phyloP scores from a whole-genome alignment of 1,140 invertebrate genomes.

The Drosophila dunni region DNA sequence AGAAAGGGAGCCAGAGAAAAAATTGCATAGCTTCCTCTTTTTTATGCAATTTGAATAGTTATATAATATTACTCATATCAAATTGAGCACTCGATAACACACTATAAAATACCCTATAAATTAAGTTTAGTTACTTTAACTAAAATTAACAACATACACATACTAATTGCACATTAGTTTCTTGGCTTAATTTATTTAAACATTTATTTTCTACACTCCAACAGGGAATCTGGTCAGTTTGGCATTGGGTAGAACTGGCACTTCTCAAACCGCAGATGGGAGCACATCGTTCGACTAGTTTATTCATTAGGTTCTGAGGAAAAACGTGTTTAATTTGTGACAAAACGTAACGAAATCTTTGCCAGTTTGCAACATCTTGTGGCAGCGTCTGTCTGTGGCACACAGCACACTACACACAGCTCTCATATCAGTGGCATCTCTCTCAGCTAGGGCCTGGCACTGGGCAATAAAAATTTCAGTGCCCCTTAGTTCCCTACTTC shows the following conservation, averaged over 20 bases:
- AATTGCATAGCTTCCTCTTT: not conserved
- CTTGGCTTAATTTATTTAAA: too few species aligned
- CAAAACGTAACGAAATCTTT: slow-evolving; percentile 75
- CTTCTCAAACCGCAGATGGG: slow-evolving; percentile 18
- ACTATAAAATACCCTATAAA: too few species aligned
- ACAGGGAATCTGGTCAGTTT: slow-evolving; percentile 27
- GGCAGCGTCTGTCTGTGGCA: slow-evolving; percentile 7
- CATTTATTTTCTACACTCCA: too few species aligned
- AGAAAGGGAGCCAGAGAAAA: not conserved
- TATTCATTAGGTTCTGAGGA: slow-evolving; percentile 84
- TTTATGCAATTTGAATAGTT: not conserved
- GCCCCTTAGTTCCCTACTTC: not conserved
- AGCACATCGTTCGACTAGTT: slow-evolving; percentile 57
- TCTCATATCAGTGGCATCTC: slow-evolving; percentile 52
- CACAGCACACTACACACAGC: slow-evolving; percentile 2
- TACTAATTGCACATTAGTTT: too few species aligned
- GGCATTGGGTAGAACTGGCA: not conserved
- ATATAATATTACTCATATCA: not conserved
- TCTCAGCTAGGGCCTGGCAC: slow-evolving; percentile 14
- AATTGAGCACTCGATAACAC: too few species aligned
- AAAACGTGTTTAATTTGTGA: slow-evolving; percentile 85
- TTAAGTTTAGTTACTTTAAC: too few species aligned
- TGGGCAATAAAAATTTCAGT: slow-evolving; percentile 62
- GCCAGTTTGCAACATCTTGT: slow-evolving; percentile 15
- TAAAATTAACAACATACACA: too few species aligned